Conservation (phyloP, 2,113 vertebrate species). For the Sinocyclocheilus maitianheensis region DNA sequence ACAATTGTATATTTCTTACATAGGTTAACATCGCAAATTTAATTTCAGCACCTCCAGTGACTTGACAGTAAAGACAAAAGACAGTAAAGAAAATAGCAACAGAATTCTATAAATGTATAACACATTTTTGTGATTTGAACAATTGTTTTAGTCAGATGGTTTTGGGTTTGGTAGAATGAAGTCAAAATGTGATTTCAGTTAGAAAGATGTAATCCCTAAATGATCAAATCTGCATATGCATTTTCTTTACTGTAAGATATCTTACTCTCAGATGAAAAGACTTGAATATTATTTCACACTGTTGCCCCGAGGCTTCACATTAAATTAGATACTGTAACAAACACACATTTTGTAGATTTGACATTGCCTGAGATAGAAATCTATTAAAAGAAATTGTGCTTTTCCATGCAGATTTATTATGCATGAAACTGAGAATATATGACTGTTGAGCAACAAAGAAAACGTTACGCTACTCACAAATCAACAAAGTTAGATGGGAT, state of each 20-base stretch:
- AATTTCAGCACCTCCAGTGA: conserved; percentile 23
- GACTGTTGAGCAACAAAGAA: background rate
- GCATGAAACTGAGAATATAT: background rate
- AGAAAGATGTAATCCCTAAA: background rate
- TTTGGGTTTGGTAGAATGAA: background rate
- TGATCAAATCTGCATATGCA: background rate
- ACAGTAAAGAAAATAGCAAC: background rate
- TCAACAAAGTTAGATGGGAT: background rate
- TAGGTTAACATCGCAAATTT: background rate
- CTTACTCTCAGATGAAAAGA: background rate
- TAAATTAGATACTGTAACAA: background rate
- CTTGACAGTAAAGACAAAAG: background rate
- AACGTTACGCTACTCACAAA: background rate
- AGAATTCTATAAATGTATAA: background rate
- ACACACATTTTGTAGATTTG: background rate
- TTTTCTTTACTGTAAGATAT: background rate
- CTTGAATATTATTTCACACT: background rate
- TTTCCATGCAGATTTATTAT: conserved; percentile 5
- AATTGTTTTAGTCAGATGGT: background rate
- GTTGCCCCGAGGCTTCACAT: background rate
- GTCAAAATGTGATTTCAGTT: background rate
- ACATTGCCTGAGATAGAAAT: background rate
- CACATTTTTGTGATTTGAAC: background rate
- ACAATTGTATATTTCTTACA: conserved; percentile 1
- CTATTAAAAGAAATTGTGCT: too few relatives aligned